These are phyloP conservation scores for Drosophila suzukii DNA, from an alignment of 1,140 invertebrate genomes.

Conservation along the genomic window DNA sequence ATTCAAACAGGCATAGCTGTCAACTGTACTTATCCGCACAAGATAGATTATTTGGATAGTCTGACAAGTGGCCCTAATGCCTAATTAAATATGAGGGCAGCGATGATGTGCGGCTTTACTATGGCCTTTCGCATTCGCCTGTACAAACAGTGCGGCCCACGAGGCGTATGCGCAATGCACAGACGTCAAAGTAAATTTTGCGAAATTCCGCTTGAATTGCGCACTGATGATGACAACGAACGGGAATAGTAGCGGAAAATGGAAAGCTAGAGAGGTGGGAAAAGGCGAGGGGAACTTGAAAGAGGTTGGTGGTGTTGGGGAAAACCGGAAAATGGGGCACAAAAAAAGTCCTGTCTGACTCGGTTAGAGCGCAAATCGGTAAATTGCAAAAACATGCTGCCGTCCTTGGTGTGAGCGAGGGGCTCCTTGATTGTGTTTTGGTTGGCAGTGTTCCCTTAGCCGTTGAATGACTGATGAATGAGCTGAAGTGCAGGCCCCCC, in stretches of 20 bases:
- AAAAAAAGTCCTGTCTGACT: slow-evolving; percentile 45
- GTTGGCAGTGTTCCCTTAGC: slow-evolving; percentile 30
- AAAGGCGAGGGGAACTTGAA: neutral
- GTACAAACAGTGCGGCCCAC: slow-evolving; percentile 45
- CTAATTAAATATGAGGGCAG: slow-evolving; percentile 26
- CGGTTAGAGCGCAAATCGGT: slow-evolving; percentile 70
- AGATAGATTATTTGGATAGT: slow-evolving; percentile 25
- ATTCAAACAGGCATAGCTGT: too few species aligned
- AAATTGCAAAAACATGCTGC: slow-evolving; percentile 80
- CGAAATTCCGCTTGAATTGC: slow-evolving; percentile 74
- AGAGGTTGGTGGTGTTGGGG: neutral
- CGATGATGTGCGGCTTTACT: neutral
- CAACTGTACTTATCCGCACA: too few species aligned
- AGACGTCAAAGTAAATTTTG: slow-evolving; percentile 71
- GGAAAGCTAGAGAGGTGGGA: neutral
- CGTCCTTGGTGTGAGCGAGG: slow-evolving; percentile 38
- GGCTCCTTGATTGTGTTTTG: slow-evolving; percentile 31
- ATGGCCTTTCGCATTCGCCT: slow-evolving; percentile 21
- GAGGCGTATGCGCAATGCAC: slow-evolving; percentile 70
- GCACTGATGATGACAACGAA: slow-evolving; percentile 60
- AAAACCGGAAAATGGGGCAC: neutral
- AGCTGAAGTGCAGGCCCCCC: slow-evolving; percentile 52
- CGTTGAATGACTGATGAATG: slow-evolving; percentile 74
- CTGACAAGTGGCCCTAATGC: slow-evolving; percentile 21
- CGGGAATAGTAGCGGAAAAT: slow-evolving; percentile 18